These are phyloP conservation scores for Elegia similella DNA, from an alignment of 2,888 invertebrate genomes.

Conservation along the genomic window DNA sequence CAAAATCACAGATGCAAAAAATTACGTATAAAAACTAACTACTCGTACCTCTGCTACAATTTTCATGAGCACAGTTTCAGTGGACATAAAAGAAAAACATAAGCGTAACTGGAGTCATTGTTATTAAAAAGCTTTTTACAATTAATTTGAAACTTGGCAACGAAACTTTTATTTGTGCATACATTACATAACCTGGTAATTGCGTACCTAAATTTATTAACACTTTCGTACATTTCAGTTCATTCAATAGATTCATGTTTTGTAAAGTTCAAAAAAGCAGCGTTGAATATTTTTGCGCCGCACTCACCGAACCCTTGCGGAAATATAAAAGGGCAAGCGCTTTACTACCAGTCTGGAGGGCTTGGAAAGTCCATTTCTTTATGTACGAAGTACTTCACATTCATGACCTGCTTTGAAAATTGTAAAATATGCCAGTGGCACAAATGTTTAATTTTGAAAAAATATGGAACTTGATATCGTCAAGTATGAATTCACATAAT, in stretches of 20 bases:
- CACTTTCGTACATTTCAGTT: neutral
- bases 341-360: constrained; percentile 37
- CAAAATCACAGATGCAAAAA: too few species aligned
- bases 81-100: too few species aligned
- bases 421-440: constrained; percentile 21
- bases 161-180: neutral
- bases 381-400: constrained; percentile 26
- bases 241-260: constrained; percentile 3
- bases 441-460: neutral
- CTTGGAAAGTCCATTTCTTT: constrained; percentile 43
- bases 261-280: constrained; percentile 25
- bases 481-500: too few species aligned
- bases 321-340: constrained; percentile 44
- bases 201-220: neutral
- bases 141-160: too few species aligned
- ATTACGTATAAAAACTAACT: too few species aligned
- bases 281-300: constrained; percentile 45
- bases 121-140: too few species aligned
- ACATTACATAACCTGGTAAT: neutral
- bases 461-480: too few species aligned
- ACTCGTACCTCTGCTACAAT: too few species aligned
- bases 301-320: constrained; percentile 41
- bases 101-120: too few species aligned
- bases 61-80: too few species aligned
- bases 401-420: constrained; percentile 36